These are phyloP conservation scores for Drosophila serrata DNA, from an alignment of 1,140 invertebrate species.

Conservation along the genomic window DNA sequence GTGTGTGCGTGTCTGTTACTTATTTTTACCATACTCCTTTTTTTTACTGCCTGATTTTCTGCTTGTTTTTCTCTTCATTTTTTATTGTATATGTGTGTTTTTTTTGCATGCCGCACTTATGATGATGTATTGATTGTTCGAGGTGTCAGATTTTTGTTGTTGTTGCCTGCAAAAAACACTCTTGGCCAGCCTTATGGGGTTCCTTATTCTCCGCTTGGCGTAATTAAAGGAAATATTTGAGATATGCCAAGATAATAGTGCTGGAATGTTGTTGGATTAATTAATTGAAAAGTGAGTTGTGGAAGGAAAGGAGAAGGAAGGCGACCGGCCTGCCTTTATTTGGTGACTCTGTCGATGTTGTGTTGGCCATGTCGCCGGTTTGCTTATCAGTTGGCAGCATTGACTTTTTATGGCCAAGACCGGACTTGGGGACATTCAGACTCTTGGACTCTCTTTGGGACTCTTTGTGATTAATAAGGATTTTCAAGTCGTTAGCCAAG, in stretches of 20 bases:
- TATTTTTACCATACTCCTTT: constrained; percentile 41
- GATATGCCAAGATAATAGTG: constrained; percentile 83
- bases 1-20: constrained; percentile 72
- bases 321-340: constrained; percentile 38
- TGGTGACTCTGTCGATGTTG: constrained; percentile 51
- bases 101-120: constrained; percentile 74
- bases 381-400: constrained; percentile 78
- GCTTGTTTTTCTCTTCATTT: constrained; percentile 2
- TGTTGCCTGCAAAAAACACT: constrained; percentile 31
- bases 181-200: constrained; percentile 8
- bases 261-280: constrained; percentile 83
- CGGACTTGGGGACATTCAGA: constrained; percentile 13
- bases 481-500: constrained; percentile 82
- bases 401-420: constrained; percentile 79
- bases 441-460: constrained; percentile 5
- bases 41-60: constrained; percentile 23
- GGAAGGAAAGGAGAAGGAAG: constrained; percentile 29
- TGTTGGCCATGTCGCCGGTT: constrained; percentile 76
- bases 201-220: constrained; percentile 43
- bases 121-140: constrained; percentile 83
- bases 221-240: constrained; percentile 84
- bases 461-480: constrained; percentile 80
- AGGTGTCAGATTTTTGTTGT: constrained; percentile 81
- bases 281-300: constrained; percentile 83
- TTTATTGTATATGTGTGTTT: constrained; percentile 14